Evolutionary conservation across 2,113 vertebrate genomes (phyloP), one percentile per base, ranked within the genome.

Genomic region (Hoplias malabaricus): DNA sequence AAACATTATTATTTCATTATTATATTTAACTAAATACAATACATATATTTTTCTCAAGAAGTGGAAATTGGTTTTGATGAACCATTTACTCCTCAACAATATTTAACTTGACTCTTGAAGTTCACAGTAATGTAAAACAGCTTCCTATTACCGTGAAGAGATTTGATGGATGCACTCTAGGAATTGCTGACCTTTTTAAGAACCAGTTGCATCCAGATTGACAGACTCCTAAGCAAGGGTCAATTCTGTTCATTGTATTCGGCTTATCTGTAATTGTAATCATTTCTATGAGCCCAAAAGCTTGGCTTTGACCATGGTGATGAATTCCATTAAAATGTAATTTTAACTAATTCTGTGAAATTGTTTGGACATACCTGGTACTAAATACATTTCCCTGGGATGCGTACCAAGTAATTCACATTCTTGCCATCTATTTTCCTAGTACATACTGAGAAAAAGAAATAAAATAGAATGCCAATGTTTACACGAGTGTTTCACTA

Each of bases 311-410:
- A 2, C 27, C 27, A 14, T 5, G 19, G 10, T 46, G 23, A 46
- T 16, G 23, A 63, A 63, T 36, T 43, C 16, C 16, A 54, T 33
- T 54, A 43, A 53, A 56, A 53, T 10, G 0, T 9, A 34, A n/a
- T 27, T 21, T 5, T 42, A 66, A 54, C 33, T 8, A 57, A 16
- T 76, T 76, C 74, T 46, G 19, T 3, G 63, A 76, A 57, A 63
- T 21, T 63, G 11, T 57, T 40, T 23, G 25, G 2, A 67, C 16
- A 2, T 77, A 59, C 46, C 31, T 66, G 73, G 73, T 29, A 75
- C 2, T 33, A 21, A 56, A 7, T 1, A 27, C 23, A 27, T 38
- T 75, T 75, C 40, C 25, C 33, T 50, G 9, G 3, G 14, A 21
- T 65, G 53, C 50, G 50, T 54, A 40, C 23, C 43, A 65, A 75